phyloP scores from a whole-genome alignment of 2,888 invertebrate genomes.

The Vannuccia rotundouncinata region DNA sequence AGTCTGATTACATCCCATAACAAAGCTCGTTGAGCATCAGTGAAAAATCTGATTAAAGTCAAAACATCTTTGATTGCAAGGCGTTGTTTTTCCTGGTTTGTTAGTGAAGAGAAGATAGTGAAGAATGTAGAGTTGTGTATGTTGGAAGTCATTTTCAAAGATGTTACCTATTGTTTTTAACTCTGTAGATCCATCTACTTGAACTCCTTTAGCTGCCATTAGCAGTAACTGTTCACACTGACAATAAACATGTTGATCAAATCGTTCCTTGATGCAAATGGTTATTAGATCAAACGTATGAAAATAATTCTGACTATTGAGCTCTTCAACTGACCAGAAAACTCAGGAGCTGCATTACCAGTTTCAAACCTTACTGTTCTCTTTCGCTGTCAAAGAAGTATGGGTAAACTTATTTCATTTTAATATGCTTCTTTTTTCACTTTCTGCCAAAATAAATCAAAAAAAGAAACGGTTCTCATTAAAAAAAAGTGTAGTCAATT shows the following conservation, averaged over 20 bases:
- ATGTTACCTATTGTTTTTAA: background rate
- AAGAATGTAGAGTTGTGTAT: background rate
- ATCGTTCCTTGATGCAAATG: slow-evolving; percentile 12
- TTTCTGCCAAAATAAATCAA: slow-evolving; percentile 16
- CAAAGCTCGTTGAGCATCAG: background rate
- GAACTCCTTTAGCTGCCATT: slow-evolving; percentile 3
- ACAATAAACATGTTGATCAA: slow-evolving; percentile 9
- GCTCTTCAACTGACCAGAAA: background rate
- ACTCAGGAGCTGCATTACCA: slow-evolving; percentile 10
- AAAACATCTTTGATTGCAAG: slow-evolving; percentile 10
- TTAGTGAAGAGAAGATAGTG: background rate
- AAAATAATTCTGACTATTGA: background rate
- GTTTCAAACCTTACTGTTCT: slow-evolving; percentile 1
- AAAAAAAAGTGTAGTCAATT: background rate
- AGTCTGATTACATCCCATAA: slow-evolving; percentile 8
- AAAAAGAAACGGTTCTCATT: slow-evolving; percentile 4
- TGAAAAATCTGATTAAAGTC: background rate
- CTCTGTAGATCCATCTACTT: background rate
- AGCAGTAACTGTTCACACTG: slow-evolving; percentile 12
- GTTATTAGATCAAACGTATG: background rate
- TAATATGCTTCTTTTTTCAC: slow-evolving; percentile 3
- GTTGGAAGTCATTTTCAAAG: slow-evolving; percentile 14
- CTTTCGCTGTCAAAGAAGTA: background rate
- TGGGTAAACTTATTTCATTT: slow-evolving; percentile 5
- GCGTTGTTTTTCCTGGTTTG: background rate